Evolutionary conservation across 2,888 invertebrate species (phyloP), one percentile per base, ranked within the genome.

Genomic region (Mylabris sibirica): DNA sequence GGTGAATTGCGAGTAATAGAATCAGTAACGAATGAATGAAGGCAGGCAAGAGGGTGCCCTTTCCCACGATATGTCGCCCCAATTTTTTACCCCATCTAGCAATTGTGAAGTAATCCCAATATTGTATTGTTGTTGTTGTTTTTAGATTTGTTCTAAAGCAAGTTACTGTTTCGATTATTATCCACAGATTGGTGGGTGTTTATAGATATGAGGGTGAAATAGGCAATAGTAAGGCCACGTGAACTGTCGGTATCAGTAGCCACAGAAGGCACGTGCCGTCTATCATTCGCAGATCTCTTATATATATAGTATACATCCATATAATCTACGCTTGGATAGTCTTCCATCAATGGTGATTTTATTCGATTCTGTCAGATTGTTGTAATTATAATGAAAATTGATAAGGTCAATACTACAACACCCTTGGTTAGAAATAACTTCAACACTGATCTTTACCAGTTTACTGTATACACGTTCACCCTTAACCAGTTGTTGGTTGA

Each of bases 221-320:
- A 60, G 65, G 60, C 65, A 65, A 65, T 65, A 65, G 61, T 53
- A 72, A 76, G 68, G 82, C 74, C 84, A 84, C 84, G 83, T 83
- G 84, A 81, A 79, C 82, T 80, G 82, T 82, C 83, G 77, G 78
- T 84, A 84, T 84, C 84, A 82, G 83, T 82, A 78, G 82, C 82
- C 83, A 75, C 84, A 83, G 82, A 73, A 76, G 82, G 76, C 84
- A 83, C 84, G 84, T 83, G 84, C 74, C 74, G 66, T 67, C 80
- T 83, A 84, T 84, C 83, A 76, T 74, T 72, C 73, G 77, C 83
- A 83, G 80, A 83, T 82, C 81, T 30, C 30, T 30, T 30, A 30
- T n/a, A n/a, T n/a, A n/a, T n/a, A n/a, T n/a, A n/a, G n/a, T n/a
- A n/a, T 82, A 49, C 66, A 63, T 72, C 74, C 76, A 78, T 80